Evolutionary conservation across 2,888 invertebrate species (phyloP).

Genomic region (Rhingia campestris): DNA sequence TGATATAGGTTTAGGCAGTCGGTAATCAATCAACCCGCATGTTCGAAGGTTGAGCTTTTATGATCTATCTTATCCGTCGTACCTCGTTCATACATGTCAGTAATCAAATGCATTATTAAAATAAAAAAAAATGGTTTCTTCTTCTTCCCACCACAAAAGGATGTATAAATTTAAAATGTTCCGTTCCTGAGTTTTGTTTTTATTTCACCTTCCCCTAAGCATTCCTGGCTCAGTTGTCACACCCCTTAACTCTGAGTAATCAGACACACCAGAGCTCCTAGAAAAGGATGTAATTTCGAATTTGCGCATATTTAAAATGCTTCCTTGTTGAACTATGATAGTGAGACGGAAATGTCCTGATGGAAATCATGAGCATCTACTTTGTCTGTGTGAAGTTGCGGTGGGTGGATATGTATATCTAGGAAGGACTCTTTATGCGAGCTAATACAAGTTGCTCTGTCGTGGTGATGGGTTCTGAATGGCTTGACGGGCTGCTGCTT

Average conservation of each 20-base stretch:
- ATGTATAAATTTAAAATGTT: neutral
- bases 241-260: neutral
- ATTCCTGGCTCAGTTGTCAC: neutral
- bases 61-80: neutral
- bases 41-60: neutral
- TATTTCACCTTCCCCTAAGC: neutral
- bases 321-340: constrained; percentile 51
- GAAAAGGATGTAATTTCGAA: constrained; percentile 58
- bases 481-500: neutral
- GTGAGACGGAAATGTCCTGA: neutral
- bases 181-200: neutral
- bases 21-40: neutral
- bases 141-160: neutral
- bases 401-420: neutral
- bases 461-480: neutral
- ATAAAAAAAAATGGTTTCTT: neutral
- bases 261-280: constrained; percentile 37
- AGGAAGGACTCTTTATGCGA: neutral
- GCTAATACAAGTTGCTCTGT: neutral
- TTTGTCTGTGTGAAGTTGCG: neutral
- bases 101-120: neutral
- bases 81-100: no score
- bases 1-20: neutral
- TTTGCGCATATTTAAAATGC: constrained; percentile 62
- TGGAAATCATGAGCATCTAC: neutral